phyloP scores from a whole-genome alignment of 1,140 invertebrate species.

The Sarcophaga bullata region DNA sequence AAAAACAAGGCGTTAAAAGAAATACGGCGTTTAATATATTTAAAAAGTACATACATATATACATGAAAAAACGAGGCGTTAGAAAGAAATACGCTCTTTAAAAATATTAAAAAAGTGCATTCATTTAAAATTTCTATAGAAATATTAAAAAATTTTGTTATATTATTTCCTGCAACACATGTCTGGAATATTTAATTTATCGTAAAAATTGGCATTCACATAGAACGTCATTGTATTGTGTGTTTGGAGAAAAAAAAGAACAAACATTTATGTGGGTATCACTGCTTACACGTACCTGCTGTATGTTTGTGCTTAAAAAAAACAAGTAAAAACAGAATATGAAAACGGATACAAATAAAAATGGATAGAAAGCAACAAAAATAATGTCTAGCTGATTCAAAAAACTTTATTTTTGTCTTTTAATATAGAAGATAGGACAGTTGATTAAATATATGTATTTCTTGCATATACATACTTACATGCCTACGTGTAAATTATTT shows the following conservation, averaged over 20 bases:
- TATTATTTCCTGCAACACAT: not conserved
- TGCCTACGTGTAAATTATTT: not conserved
- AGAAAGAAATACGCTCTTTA: not conserved
- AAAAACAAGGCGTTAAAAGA: constrained; percentile 25
- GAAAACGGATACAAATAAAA: constrained; percentile 18
- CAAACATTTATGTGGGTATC: not conserved
- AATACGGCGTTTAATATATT: not conserved
- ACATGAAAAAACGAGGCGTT: not conserved
- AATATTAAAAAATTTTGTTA: not conserved
- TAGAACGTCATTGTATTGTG: not conserved
- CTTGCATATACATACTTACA: not conserved
- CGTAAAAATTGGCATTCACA: not conserved
- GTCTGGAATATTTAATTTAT: constrained; percentile 20
- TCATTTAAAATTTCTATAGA: not conserved
- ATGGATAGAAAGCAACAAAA: not conserved
- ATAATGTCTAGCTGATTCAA: not conserved
- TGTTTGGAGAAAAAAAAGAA: not conserved
- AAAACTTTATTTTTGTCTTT: not conserved
- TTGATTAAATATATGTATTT: not conserved
- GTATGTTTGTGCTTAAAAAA: not conserved
- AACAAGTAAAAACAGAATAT: not conserved
- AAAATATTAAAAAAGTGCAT: not conserved
- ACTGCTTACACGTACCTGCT: not conserved
- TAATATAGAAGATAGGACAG: not conserved
- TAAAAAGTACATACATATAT: not conserved